These are phyloP conservation scores for Cephus sareptanus DNA, from an alignment of 2,888 invertebrate genomes.

Conservation along the genomic window DNA sequence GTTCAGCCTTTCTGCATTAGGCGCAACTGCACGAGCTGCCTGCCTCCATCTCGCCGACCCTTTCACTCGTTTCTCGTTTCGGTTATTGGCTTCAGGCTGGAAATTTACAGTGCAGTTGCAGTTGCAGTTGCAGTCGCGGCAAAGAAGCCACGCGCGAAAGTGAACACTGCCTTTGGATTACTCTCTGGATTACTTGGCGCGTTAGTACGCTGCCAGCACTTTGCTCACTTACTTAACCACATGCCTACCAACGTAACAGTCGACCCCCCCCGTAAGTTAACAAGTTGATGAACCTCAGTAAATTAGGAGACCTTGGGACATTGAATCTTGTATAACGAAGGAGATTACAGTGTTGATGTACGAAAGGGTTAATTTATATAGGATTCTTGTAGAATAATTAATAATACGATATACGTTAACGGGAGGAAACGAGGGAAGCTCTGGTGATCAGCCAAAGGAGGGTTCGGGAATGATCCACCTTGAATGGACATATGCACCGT, in stretches of 20 bases:
- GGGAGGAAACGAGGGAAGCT: not conserved
- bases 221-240: not conserved
- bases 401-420: not conserved
- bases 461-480: not conserved
- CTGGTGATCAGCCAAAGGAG: not conserved
- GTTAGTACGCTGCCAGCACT: not conserved
- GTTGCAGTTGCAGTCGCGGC: not conserved
- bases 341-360: not conserved
- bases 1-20: too few species aligned
- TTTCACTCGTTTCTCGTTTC: constrained; percentile 16
- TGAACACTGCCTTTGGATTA: not conserved
- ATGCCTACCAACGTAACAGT: not conserved
- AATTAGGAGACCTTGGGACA: not conserved
- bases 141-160: not conserved
- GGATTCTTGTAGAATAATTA: not conserved
- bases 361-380: not conserved
- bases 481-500: constrained; percentile 40
- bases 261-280: not conserved
- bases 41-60: not conserved
- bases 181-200: not conserved
- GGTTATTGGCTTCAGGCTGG: not conserved
- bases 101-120: not conserved
- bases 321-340: not conserved
- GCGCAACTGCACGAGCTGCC: not conserved
- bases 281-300: not conserved